These are phyloP conservation scores for Drosophila maculinotata DNA, from an alignment of 2,888 invertebrate genomes.

Conservation along the genomic window DNA sequence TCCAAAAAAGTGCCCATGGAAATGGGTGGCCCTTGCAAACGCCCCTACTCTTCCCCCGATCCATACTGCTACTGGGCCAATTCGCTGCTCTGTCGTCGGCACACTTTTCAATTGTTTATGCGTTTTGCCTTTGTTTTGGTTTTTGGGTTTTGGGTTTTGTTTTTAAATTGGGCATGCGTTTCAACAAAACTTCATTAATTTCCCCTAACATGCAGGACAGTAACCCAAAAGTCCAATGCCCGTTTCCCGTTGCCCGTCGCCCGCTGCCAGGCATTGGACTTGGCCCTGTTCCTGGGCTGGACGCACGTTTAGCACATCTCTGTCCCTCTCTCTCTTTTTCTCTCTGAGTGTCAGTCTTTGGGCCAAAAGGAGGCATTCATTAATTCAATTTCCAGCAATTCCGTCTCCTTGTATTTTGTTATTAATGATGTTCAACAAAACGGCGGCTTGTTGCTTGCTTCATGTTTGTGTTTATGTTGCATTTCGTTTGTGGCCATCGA, in stretches of 20 bases:
- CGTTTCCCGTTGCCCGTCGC: conserved; percentile 15
- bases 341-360: conserved; percentile 4
- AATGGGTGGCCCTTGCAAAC: conserved; percentile 27
- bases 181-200: conserved; percentile 82
- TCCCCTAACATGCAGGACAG: conserved; percentile 50
- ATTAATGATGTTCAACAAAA: conserved; percentile 84
- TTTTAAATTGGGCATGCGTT: conserved; percentile 60
- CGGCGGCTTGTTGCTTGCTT: conserved; percentile 60
- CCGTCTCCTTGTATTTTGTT: conserved; percentile 77
- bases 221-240: conserved; percentile 33
- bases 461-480: conserved; percentile 43
- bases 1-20: conserved; percentile 17
- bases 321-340: conserved; percentile 7
- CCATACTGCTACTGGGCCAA: conserved; percentile 14
- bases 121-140: conserved; percentile 39
- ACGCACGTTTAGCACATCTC: conserved; percentile 79
- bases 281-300: conserved; percentile 56
- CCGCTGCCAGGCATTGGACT: neutral
- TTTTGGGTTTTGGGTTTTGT: conserved; percentile 28
- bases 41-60: conserved; percentile 5
- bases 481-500: conserved; percentile 51
- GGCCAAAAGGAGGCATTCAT: conserved; percentile 68
- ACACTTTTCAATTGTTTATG: conserved; percentile 73
- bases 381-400: conserved; percentile 70
- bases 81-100: conserved; percentile 52